Conservation (phyloP, 2,888 invertebrate species). For the Ormyrus labotus region DNA sequence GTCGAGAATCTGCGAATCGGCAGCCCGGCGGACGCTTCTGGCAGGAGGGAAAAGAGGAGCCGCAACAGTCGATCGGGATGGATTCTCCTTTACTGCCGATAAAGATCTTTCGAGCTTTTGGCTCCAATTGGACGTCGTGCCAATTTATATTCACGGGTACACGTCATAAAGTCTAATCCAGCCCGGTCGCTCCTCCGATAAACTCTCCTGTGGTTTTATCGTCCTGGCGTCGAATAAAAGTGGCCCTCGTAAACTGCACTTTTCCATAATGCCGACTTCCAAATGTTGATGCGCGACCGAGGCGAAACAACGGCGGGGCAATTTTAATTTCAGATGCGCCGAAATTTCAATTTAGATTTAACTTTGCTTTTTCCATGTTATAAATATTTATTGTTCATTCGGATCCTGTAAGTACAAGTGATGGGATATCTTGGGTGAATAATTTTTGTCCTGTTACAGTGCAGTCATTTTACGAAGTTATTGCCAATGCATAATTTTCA, state of each 20-base stretch:
- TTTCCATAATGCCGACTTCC: slow-evolving; percentile 52
- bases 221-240: slow-evolving; percentile 25
- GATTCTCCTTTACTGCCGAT: slow-evolving; percentile 60
- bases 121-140: slow-evolving; percentile 38
- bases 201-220: slow-evolving; percentile 59
- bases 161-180: slow-evolving; percentile 61
- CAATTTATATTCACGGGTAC: slow-evolving; percentile 51
- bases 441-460: too few relatives aligned
- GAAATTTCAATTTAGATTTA: background rate
- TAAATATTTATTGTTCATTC: background rate
- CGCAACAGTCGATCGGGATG: slow-evolving; percentile 4
- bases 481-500: too few relatives aligned
- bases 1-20: background rate
- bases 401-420: too few relatives aligned
- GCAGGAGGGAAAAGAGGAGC: slow-evolving; percentile 1
- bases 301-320: background rate
- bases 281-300: slow-evolving; percentile 22
- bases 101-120: slow-evolving; percentile 60
- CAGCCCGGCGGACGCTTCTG: slow-evolving; percentile 11
- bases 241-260: slow-evolving; percentile 59
- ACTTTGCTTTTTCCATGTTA: background rate
- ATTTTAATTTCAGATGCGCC: background rate
- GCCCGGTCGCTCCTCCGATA: slow-evolving; percentile 58
- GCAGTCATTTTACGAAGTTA: too few relatives aligned
- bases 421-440: too few relatives aligned